Conservation (phyloP, 2,113 vertebrate species). For the Lophochroa leadbeateri region DNA sequence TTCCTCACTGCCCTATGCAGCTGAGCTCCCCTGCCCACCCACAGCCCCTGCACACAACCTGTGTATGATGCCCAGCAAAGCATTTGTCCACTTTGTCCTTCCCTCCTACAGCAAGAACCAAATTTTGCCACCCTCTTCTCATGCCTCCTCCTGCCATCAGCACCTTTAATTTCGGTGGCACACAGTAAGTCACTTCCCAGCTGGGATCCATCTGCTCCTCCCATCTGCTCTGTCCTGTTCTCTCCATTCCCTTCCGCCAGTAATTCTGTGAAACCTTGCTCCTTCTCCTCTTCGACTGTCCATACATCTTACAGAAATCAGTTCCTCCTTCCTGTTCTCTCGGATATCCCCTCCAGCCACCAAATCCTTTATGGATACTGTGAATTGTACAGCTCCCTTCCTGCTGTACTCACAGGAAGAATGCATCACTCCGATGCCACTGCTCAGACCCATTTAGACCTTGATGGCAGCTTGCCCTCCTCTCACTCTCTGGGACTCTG, state of each 20-base stretch:
- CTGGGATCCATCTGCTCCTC: constrained; percentile 39
- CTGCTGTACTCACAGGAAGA: not conserved
- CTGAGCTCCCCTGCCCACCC: not conserved
- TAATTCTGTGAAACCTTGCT: not conserved
- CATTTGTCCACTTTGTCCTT: not conserved
- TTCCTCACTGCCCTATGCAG: not conserved
- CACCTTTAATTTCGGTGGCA: not conserved
- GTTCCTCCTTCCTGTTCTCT: not conserved
- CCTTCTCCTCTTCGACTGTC: not conserved
- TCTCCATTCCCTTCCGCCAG: not conserved
- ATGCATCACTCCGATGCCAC: rapidly evolving
- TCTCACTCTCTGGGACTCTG: not conserved
- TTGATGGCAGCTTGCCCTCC: not conserved
- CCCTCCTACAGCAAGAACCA: not conserved
- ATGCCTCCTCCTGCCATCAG: not conserved
- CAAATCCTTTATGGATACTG: not conserved
- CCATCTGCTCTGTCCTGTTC: constrained; percentile 8
- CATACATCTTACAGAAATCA: not conserved
- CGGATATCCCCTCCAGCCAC: not conserved
- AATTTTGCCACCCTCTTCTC: not conserved
- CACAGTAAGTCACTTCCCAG: not conserved
- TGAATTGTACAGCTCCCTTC: not conserved
- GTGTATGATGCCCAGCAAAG: not conserved
- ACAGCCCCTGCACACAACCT: not conserved
- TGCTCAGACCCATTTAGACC: not conserved